Evolutionary conservation across 2,113 vertebrate species (phyloP).

Genomic region (Ifrita kowaldi): DNA sequence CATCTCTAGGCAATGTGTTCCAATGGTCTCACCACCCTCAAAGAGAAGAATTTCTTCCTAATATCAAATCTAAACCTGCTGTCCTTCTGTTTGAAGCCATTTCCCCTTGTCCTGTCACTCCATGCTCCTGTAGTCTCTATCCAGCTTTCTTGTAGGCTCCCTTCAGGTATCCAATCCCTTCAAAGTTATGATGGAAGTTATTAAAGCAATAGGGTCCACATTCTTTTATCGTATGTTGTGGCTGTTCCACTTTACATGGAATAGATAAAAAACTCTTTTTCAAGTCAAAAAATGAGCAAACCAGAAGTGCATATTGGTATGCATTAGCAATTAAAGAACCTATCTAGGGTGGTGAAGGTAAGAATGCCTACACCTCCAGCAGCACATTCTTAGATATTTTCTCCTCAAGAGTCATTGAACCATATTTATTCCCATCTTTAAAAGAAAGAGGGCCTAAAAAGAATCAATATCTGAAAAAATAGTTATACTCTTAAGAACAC

Average conservation of each 20-base stretch:
- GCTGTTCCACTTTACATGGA: background rate
- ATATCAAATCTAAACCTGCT: background rate
- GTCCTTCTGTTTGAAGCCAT: background rate
- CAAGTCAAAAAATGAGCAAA: background rate
- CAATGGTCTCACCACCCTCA: background rate
- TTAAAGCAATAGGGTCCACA: background rate
- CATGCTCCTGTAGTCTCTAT: background rate
- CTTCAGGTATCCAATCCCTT: background rate
- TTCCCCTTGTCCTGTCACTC: background rate
- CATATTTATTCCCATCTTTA: background rate
- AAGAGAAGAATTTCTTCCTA: background rate
- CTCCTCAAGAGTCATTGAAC: background rate
- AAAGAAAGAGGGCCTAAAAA: background rate
- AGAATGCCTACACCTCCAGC: background rate
- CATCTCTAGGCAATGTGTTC: background rate
- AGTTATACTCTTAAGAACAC: background rate
- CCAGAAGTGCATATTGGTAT: background rate
- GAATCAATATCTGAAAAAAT: background rate
- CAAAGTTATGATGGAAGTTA: background rate
- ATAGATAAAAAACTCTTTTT: background rate
- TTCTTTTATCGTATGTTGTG: background rate
- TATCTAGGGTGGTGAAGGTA: background rate
- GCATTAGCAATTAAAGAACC: background rate
- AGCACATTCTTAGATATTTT: background rate
- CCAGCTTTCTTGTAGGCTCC: background rate